Evolutionary conservation across 2,888 invertebrate genomes (phyloP).

Genomic region (Pseudococcus viburni): DNA sequence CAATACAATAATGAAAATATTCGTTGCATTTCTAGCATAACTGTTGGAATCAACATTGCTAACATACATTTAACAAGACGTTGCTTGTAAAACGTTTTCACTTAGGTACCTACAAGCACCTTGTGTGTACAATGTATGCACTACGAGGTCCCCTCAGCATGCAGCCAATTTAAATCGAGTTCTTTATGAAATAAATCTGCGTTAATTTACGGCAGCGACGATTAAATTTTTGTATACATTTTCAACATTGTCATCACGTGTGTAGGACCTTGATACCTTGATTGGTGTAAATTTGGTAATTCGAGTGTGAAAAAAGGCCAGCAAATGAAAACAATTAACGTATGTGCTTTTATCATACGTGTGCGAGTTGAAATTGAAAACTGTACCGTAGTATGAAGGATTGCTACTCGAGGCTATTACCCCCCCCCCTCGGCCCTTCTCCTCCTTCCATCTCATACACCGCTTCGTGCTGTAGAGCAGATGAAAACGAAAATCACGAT

Average conservation of each 20-base stretch:
- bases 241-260: constrained; percentile 9
- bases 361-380: background rate
- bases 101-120: too few relatives aligned
- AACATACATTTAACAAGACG: background rate
- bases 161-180: background rate
- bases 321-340: background rate
- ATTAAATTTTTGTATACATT: background rate
- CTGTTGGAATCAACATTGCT: background rate
- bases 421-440: background rate
- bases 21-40: background rate
- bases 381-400: background rate
- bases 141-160: background rate
- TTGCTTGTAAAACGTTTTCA: too few relatives aligned
- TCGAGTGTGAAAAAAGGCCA: background rate
- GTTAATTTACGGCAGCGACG: background rate
- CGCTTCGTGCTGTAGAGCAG: background rate
- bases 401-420: constrained; percentile 15
- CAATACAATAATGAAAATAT: too few relatives aligned
- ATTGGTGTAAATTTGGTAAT: constrained; percentile 14
- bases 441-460: background rate
- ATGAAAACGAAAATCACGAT: constrained; percentile 25
- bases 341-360: background rate
- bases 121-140: background rate
- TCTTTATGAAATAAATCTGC: background rate
- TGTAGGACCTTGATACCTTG: background rate